A percentile compares a stretch with the other conserved stretches of the same genome.
phyloP scores from a whole-genome alignment of 2,888 invertebrate species.

The Leptodirus hochenwartii region DNA sequence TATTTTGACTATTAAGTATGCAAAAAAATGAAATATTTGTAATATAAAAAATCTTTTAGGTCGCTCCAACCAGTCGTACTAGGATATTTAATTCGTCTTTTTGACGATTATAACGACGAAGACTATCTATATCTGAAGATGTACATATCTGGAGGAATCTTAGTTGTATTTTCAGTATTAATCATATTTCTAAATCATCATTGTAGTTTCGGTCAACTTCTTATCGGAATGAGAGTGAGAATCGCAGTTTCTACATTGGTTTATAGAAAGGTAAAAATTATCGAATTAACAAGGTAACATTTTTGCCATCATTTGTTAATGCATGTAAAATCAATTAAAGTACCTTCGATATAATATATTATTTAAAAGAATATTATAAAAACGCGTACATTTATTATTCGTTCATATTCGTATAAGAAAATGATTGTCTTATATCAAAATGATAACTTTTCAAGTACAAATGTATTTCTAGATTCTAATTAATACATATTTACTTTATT shows the following conservation, averaged over 20 bases:
- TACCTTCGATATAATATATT: no score
- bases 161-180: conserved; percentile 11
- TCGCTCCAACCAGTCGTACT: conserved; percentile 43
- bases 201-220: conserved; percentile 29
- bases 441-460: no score
- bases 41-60: no score
- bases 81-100: conserved; percentile 39
- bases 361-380: no score
- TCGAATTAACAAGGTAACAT: conserved; percentile 1
- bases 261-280: conserved; percentile 56
- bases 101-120: conserved; percentile 20
- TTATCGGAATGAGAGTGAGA: conserved; percentile 53
- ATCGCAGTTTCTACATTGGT: conserved; percentile 54
- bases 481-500: no score
- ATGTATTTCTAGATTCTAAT: no score
- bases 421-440: no score
- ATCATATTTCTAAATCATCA: conserved; percentile 36
- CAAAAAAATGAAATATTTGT: no score
- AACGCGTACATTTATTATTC: no score
- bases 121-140: conserved; percentile 9
- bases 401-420: no score
- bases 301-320: conserved; percentile 13
- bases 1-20: no score
- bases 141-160: conserved; percentile 13
- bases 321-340: no score